Conservation (phyloP, 2,113 vertebrate genomes). For the Propithecus coquereli region DNA sequence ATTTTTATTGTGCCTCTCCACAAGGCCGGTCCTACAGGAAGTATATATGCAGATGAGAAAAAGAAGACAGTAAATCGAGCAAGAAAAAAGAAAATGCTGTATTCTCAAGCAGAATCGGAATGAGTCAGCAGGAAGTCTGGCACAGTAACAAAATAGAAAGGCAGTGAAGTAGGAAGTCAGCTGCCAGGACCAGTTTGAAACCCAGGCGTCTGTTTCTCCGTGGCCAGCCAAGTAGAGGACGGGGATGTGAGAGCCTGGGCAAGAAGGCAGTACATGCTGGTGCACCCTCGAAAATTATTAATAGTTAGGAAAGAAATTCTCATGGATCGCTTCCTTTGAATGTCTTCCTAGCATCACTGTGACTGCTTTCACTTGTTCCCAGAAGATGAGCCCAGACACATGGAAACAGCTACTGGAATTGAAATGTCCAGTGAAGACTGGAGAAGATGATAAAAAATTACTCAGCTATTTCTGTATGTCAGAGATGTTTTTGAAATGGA, state of each 20-base stretch:
- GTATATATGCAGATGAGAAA: not conserved
- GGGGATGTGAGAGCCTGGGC: not conserved
- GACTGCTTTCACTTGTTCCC: not conserved
- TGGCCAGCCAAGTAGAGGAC: not conserved
- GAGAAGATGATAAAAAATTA: not conserved
- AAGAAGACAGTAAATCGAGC: not conserved
- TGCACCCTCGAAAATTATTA: not conserved
- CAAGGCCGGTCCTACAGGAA: not conserved
- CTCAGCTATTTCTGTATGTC: not conserved
- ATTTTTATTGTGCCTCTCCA: not conserved
- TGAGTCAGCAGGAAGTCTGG: constrained; percentile 19
- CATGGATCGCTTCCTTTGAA: accelerated
- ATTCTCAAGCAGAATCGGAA: not conserved
- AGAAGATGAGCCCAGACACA: not conserved
- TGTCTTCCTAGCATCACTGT: not conserved
- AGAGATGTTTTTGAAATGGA: too few relatives aligned
- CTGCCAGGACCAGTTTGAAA: not conserved
- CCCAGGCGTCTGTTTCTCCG: accelerated
- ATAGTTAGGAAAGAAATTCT: not conserved
- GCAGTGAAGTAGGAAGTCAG: not conserved
- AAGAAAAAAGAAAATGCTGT: not conserved
- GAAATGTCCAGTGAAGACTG: not conserved
- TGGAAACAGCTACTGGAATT: not conserved
- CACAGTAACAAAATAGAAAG: not conserved
- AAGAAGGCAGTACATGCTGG: accelerated